A percentile compares a stretch with the other conserved stretches of the same genome.
Evolutionary conservation across 2,888 invertebrate genomes (phyloP).

Genomic region (Microctonus aethiopoides): DNA sequence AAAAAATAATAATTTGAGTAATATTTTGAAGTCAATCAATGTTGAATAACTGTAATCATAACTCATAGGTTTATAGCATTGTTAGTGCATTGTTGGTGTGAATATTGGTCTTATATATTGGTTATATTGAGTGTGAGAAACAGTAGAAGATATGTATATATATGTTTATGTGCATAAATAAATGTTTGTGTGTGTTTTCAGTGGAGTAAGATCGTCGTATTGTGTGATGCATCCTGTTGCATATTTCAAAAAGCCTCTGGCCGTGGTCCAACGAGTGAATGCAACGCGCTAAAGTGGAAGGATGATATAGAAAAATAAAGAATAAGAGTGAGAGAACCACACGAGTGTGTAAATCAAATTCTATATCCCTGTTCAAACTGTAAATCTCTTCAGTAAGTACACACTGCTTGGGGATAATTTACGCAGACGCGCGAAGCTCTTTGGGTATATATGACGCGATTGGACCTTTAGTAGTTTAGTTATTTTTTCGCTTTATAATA

Average conservation of each 20-base stretch:
- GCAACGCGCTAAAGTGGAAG: not conserved
- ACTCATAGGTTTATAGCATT: conserved; percentile 39
- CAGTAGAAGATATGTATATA: not conserved
- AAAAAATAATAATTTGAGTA: too few species aligned
- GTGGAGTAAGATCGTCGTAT: conserved; percentile 22
- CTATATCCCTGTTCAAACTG: conserved; percentile 59
- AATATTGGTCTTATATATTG: conserved; percentile 29
- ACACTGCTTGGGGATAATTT: conserved; percentile 64
- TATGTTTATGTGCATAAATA: not conserved
- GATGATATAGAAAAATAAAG: not conserved
- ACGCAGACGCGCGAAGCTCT: conserved; percentile 58
- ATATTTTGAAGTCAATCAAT: not conserved
- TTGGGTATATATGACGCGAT: conserved; percentile 35
- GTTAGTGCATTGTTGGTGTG: conserved; percentile 36
- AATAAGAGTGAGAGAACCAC: not conserved
- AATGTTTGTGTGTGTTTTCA: not conserved
- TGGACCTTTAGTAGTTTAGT: conserved; percentile 22
- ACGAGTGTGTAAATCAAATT: conserved; percentile 63
- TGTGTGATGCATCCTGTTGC: conserved; percentile 56
- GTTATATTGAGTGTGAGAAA: conserved; percentile 4
- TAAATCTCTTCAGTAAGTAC: conserved; percentile 65
- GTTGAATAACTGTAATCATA: conserved; percentile 22
- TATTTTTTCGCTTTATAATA: not conserved
- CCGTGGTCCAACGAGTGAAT: conserved; percentile 38
- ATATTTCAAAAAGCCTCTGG: conserved; percentile 57